A percentile compares a stretch with the other conserved stretches of the same genome.
phyloP scores from a whole-genome alignment of 2,113 vertebrate species.

The Bostrychus sinensis region DNA sequence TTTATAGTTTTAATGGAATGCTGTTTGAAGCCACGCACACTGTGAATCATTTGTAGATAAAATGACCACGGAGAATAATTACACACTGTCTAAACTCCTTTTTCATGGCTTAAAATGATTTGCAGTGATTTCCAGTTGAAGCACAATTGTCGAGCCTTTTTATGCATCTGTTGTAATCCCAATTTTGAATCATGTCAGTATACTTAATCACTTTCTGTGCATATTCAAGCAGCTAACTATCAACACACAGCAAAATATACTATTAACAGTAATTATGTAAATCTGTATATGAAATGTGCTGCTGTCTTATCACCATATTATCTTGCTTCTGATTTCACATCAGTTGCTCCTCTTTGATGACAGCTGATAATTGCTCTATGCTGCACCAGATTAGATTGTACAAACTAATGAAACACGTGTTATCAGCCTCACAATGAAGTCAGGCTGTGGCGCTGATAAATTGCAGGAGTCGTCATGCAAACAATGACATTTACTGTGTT shows the following conservation, averaged over 20 bases:
- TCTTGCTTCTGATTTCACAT: neutral
- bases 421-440: slow-evolving; percentile 32
- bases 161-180: neutral
- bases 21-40: neutral
- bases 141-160: neutral
- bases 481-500: neutral
- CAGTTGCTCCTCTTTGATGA: slow-evolving; percentile 11
- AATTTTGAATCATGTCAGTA: neutral
- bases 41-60: too few relatives aligned
- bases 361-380: slow-evolving; percentile 6
- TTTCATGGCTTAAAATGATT: slow-evolving; percentile 27
- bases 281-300: too few relatives aligned
- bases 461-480: slow-evolving; percentile 1
- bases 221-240: neutral
- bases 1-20: neutral
- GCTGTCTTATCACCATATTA: slow-evolving; percentile 10
- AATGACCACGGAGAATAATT: slow-evolving; percentile 16
- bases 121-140: neutral
- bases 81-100: slow-evolving; percentile 14
- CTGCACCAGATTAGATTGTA: slow-evolving; percentile 29
- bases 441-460: slow-evolving; percentile 17
- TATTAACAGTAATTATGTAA: neutral
- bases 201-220: slow-evolving; percentile 6
- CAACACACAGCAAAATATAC: too few relatives aligned
- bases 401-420: neutral